Base-by-base conservation (phyloP, 2,888 invertebrate genomes). In the Dinocampus coccinellae region DNA sequence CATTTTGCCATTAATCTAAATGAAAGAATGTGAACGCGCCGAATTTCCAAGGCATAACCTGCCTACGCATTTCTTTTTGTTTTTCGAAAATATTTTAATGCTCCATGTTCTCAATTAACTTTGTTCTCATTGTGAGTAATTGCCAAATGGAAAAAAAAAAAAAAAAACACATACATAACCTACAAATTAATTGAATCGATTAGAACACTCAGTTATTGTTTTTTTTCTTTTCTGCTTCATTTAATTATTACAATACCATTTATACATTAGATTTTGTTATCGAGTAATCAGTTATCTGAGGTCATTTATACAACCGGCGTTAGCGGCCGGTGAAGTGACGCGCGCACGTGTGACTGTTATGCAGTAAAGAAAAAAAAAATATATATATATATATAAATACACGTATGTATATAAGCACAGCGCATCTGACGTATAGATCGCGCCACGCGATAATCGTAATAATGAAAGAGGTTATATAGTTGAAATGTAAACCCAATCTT, bases 381-480 rank as follows among this genome's bases (percentile, higher is more conserved):
- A 52, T 26, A 64, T 57, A n/a, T 29, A 47, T n/a, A 58, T 26
- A 33, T 36, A 42, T 7, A 16, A 7, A 47, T 47, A 16, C 9
- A 47, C 4, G 7, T 16, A 20, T 47, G 16, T 16, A 64, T 20
- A 64, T 33, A n/a, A 13, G n/a, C 7, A 68, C 16, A 42, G 47
- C 7, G 36, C 47, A 68, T 34, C 29, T 63, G 58, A 68, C 63
- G 58, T 72, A 53, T 47, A 36, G 57, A 36, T 57, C 66, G 67
- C 58, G 53, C 57, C 29, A 39, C 52, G 57, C 69, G 68, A 74
- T 70, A 42, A 47, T 67, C 39, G 16, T 58, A 55, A 16, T 10
- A 60, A 60, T 58, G 11, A 33, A 20, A 63, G 64, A n/a, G 62
- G 24, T 11, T 39, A 20, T 24, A 24, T 22, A 47, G 26, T 24